Conservation (phyloP, 2,888 invertebrate species). For the Malacosoma neustria region DNA sequence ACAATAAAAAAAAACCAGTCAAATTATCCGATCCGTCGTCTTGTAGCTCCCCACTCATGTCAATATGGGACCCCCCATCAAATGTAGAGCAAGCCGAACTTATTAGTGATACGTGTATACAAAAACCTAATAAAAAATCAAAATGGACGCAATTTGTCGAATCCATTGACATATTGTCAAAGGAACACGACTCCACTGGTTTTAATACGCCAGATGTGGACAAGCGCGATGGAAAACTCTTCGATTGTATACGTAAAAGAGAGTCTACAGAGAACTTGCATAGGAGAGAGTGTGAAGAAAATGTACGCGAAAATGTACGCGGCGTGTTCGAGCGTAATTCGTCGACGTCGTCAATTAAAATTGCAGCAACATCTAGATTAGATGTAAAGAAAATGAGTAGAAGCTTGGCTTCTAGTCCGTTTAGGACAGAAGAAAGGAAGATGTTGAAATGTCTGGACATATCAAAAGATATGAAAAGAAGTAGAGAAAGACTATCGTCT, state of each 20-base stretch:
- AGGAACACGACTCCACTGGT: constrained; percentile 35
- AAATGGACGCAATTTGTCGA: constrained; percentile 49
- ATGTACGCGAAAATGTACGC: background rate
- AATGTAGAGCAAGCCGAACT: no score
- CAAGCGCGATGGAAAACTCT: constrained; percentile 26
- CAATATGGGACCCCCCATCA: no score
- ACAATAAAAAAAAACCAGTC: constrained; percentile 3
- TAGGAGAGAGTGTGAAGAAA: background rate
- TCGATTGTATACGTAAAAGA: constrained; percentile 37
- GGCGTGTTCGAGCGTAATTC: constrained; percentile 16
- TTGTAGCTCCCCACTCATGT: constrained; percentile 35
- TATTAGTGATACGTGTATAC: no score
- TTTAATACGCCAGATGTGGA: constrained; percentile 28
- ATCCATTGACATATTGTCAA: constrained; percentile 33
- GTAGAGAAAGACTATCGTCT: constrained; percentile 21
- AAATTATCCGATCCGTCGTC: constrained; percentile 21
- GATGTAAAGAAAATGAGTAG: constrained; percentile 23
- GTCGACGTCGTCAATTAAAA: constrained; percentile 25
- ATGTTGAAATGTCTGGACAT: constrained; percentile 43
- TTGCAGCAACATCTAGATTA: constrained; percentile 7
- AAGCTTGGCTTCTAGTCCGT: constrained; percentile 43
- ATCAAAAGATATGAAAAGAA: constrained; percentile 28
- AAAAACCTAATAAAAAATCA: constrained; percentile 19
- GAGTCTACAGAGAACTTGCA: constrained; percentile 17
- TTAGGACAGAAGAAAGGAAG: constrained; percentile 26